Base-by-base conservation (phyloP, 2,797 vertebrate genomes). In the Lateolabrax maculatus region DNA sequence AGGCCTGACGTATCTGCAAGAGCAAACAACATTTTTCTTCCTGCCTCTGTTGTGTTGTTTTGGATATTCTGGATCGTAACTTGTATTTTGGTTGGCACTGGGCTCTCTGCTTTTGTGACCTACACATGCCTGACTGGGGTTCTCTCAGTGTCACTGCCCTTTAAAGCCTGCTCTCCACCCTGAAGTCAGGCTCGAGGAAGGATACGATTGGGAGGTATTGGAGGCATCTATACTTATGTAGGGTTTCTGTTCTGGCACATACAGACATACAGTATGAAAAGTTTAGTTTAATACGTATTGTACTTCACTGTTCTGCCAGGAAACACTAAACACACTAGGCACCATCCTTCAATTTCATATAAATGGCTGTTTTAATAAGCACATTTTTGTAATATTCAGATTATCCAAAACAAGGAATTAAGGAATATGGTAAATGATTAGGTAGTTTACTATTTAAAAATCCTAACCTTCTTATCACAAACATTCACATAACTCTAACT, bases 101-200 rank as follows among this genome's bases (percentile, higher is more conserved):
- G 34, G 36, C 39, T 76, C 41, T 49, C 65, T 49, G 41, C 36
- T 65, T 65, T 61, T 53, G 60, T 60, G 68, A 81, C 69, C 77
- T 51, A 36, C 36, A 53, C 52, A 34, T 55, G 74, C 34, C 48
- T 62, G 64, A 58, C 58, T 55, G 29, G 27, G 29, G 21, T 63
- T 58, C 31, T 77, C 55, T 77, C 51, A 65, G 57, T 74, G 77
- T 81, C 70, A 48, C 52, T 52, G 43, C 29, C 9, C 56, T 66
- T 75, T 48, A 55, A 71, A 66, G 70, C 69, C 63, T 60, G 19
- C 2, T 76, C 65, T 77, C 73, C 1, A 0, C 46, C 25, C 44
- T 37, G 39, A 65, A 65, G 56, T 71, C 46, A 80, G 23, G 62
- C 52, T 69, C 12, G 6, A 53, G n/a, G 55, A 79, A 66, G 21